These are phyloP conservation scores for Artibeus jamaicensis DNA, from an alignment of 2,797 vertebrate genomes.

Conservation along the genomic window DNA sequence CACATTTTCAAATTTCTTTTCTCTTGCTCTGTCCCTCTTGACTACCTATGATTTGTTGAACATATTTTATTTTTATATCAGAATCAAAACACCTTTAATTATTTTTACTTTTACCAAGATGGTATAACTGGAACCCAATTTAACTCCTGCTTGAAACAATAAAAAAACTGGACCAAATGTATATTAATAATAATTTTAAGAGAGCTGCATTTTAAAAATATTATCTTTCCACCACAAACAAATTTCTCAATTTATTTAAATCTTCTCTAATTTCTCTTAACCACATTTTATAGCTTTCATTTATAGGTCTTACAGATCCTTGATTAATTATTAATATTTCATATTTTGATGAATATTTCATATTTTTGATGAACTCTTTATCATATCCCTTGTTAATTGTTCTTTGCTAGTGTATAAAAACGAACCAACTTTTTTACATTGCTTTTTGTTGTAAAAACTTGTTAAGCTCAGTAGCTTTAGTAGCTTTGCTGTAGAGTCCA, in stretches of 20 bases:
- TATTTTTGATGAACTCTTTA: background rate
- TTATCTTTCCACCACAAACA: background rate
- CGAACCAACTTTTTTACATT: background rate
- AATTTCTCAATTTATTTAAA: too few species aligned
- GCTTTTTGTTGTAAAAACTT: background rate
- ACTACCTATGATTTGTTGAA: background rate
- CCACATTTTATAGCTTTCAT: background rate
- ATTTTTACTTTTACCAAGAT: background rate
- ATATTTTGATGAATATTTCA: background rate
- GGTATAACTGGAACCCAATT: background rate
- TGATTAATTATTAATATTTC: too few species aligned
- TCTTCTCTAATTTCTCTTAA: background rate
- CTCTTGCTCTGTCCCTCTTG: background rate
- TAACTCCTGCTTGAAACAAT: background rate
- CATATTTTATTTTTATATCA: background rate
- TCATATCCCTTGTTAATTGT: background rate
- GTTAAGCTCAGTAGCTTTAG: background rate
- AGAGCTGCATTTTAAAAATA: background rate
- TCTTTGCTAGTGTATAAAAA: background rate
- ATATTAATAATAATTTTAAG: background rate
- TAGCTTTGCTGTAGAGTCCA: background rate
- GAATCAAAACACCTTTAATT: background rate
- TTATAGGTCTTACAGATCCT: background rate
- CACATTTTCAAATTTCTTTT: background rate
- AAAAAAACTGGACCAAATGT: background rate